These are phyloP conservation scores for Miichthys miiuy DNA, from an alignment of 2,797 vertebrate genomes.

Conservation along the genomic window DNA sequence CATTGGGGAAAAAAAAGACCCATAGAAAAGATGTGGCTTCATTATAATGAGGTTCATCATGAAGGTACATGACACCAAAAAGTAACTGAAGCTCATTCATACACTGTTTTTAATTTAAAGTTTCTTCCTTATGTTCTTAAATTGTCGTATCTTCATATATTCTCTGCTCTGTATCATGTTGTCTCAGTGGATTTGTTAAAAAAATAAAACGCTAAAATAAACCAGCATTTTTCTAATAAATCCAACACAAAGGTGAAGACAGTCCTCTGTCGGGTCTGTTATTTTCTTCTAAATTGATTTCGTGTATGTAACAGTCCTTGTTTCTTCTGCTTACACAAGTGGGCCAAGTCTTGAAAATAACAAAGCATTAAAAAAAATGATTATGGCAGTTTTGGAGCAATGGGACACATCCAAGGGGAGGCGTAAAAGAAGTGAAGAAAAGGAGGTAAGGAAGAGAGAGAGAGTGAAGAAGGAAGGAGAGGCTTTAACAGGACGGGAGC, in stretches of 20 bases:
- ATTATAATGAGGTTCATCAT: background rate
- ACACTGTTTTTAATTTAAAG: background rate
- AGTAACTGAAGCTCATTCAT: background rate
- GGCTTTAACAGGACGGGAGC: too few species aligned
- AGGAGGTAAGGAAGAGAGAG: background rate
- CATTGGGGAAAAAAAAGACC: background rate
- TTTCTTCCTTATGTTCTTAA: background rate
- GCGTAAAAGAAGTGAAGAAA: background rate
- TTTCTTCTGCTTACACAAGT: background rate
- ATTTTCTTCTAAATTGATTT: background rate
- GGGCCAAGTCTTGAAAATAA: background rate
- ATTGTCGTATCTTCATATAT: background rate
- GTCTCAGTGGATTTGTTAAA: background rate
- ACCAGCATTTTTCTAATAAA: background rate
- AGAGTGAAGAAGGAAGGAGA: background rate
- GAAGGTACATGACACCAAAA: background rate
- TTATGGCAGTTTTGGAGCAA: constrained; percentile 8
- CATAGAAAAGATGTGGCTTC: background rate
- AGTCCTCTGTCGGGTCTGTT: background rate
- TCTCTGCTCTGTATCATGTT: too few species aligned
- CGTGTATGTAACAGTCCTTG: background rate
- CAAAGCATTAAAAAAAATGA: background rate
- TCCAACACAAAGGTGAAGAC: background rate
- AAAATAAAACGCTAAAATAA: background rate
- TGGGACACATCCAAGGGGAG: background rate